phyloP scores from a whole-genome alignment of 2,888 invertebrate species.

The Rhingia campestris region DNA sequence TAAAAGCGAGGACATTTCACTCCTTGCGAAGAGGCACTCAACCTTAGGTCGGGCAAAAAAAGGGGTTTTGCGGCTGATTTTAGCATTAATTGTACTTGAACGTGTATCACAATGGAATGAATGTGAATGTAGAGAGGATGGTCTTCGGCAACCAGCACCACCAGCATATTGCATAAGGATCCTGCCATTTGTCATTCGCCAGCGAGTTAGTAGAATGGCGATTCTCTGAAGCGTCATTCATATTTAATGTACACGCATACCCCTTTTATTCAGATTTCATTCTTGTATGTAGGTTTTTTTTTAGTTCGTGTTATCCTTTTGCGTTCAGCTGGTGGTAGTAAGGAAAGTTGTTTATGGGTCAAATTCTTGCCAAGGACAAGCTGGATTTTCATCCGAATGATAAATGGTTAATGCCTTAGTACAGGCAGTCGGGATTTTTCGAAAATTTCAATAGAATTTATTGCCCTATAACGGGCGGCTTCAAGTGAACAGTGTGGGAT shows the following conservation, averaged over 20 bases:
- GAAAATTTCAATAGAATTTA: constrained; percentile 50
- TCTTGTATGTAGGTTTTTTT: constrained; percentile 10
- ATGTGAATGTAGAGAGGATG: not conserved
- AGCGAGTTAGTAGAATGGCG: constrained; percentile 51
- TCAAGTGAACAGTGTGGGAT: not conserved
- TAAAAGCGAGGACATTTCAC: constrained; percentile 30
- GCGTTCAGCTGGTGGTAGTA: constrained; percentile 42
- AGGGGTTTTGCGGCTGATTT: constrained; percentile 53
- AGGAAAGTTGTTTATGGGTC: constrained; percentile 66
- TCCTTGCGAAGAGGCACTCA: constrained; percentile 25
- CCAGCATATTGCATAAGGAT: constrained; percentile 66
- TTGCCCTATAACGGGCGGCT: constrained; percentile 13
- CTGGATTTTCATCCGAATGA: constrained; percentile 56
- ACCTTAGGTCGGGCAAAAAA: constrained; percentile 38
- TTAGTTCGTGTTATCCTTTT: constrained; percentile 19
- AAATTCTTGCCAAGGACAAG: constrained; percentile 67
- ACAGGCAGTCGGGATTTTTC: constrained; percentile 1
- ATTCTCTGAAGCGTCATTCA: constrained; percentile 63
- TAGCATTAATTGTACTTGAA: constrained; percentile 69
- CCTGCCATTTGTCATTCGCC: constrained; percentile 67
- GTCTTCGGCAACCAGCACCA: not conserved
- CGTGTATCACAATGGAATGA: constrained; percentile 46
- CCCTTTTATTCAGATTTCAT: constrained; percentile 43
- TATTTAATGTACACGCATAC: constrained; percentile 70
- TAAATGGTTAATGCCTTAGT: constrained; percentile 46